Conservation (phyloP, 1,140 invertebrate genomes). For the Euschistus heros region DNA sequence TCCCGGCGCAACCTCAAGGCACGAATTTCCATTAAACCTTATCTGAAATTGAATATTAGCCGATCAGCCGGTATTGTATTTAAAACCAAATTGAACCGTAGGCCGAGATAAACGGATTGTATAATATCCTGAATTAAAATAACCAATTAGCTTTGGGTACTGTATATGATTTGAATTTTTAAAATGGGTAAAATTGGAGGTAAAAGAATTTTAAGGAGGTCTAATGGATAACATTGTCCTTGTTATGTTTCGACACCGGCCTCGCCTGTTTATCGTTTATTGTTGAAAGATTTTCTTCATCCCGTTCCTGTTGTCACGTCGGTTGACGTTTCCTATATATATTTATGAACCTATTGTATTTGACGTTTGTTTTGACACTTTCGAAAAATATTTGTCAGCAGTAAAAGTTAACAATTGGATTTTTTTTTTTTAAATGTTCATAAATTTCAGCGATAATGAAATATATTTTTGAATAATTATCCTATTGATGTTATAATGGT, state of each 20-base stretch:
- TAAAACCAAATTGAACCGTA: constrained; percentile 6
- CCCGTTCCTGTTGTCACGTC: no score
- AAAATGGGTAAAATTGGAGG: constrained; percentile 3
- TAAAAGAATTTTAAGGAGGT: neutral
- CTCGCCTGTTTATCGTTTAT: neutral
- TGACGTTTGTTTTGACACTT: no score
- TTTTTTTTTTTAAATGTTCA: no score
- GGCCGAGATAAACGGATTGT: neutral
- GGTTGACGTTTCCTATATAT: no score
- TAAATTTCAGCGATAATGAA: no score
- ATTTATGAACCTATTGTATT: no score
- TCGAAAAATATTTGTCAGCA: no score
- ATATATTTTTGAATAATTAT: no score
- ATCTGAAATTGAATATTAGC: neutral
- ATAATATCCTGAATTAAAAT: constrained; percentile 5
- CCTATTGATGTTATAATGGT: no score
- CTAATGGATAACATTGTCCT: neutral
- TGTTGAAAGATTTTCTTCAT: no score
- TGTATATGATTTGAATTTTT: constrained; percentile 12
- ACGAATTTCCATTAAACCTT: constrained; percentile 4
- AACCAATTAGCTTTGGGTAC: neutral
- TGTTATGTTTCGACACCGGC: neutral
- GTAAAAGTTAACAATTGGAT: no score
- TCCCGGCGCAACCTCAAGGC: neutral
- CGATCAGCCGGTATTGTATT: constrained; percentile 1